Evolutionary conservation across 2,797 vertebrate species (phyloP).

Genomic region (Parotocinclus haroldoi): DNA sequence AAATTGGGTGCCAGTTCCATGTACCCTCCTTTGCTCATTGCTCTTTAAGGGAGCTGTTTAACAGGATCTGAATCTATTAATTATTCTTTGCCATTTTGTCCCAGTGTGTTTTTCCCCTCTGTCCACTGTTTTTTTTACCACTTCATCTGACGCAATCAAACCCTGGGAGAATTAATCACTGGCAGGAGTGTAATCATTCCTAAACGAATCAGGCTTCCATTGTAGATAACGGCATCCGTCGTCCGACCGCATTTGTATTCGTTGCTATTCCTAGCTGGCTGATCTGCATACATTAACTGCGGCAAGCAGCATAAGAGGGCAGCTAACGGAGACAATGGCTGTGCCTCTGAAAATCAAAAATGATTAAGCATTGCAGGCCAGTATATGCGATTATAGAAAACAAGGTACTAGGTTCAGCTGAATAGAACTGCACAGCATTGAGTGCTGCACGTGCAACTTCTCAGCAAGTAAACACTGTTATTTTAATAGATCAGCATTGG

Average conservation of each 20-base stretch:
- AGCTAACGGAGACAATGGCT: slow-evolving; percentile 71
- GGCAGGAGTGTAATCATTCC: slow-evolving; percentile 60
- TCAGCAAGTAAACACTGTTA: slow-evolving; percentile 60
- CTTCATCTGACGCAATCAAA: slow-evolving; percentile 58
- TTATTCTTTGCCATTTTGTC: slow-evolving; percentile 59
- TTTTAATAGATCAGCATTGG: slow-evolving; percentile 68
- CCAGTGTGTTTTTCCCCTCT: slow-evolving; percentile 38
- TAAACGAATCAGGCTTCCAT: slow-evolving; percentile 62
- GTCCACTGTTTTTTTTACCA: slow-evolving; percentile 47
- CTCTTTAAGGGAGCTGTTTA: slow-evolving; percentile 60
- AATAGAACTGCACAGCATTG: slow-evolving; percentile 51
- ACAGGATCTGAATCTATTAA: slow-evolving; percentile 63
- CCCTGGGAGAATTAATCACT: slow-evolving; percentile 63
- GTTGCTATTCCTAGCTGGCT: slow-evolving; percentile 45
- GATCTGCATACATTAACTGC: slow-evolving; percentile 65
- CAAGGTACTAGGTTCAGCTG: slow-evolving; percentile 55
- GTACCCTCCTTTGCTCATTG: slow-evolving; percentile 47
- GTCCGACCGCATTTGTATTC: slow-evolving; percentile 51
- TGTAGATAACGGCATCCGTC: slow-evolving; percentile 53
- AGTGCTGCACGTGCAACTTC: slow-evolving; percentile 22
- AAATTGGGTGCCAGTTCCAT: slow-evolving; percentile 71
- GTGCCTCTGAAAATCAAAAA: slow-evolving; percentile 72
- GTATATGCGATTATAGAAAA: slow-evolving; percentile 70
- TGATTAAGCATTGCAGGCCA: slow-evolving; percentile 71
- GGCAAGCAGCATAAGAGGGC: slow-evolving; percentile 59